Evolutionary conservation across 1,140 invertebrate genomes (phyloP), one percentile per base, ranked within the genome.

Genomic region (Macrotrachela quadricornifera): DNA sequence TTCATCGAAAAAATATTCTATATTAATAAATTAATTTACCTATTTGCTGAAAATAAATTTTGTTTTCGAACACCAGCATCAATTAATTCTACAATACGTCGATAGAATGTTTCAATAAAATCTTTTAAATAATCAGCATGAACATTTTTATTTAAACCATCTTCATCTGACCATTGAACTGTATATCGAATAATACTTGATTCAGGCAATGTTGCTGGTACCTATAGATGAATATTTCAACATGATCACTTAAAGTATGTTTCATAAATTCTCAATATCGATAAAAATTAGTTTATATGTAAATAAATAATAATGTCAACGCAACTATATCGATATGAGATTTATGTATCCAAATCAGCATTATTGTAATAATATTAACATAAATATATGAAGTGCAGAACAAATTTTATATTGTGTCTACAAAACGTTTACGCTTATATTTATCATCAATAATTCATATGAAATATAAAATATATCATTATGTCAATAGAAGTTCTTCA

Each of bases 121-220:
- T 91, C 81, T 64, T 86, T 82, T 14, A 96, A 73, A 66, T 96
- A 96, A 64, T 92, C 85, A 46, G 80, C 77, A 62, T 95, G 90
- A 0, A 85, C 88, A 63, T 91, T 85, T 12, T 77, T 76, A 60
- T 90, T 86, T 11, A 95, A 73, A 47, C 90, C 90, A 66, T 94
- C 87, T 49, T 87, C 76, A 0, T 88, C 88, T 30, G 88, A 86
- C 90, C 90, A 96, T 65, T 94, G 88, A 0, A 96, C 85, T 0
- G 82, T 87, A 62, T 90, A 94, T 61, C 84, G 85, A 61, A 59
- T 46, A 8, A 56, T 51, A 50, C 18, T 54, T 43, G 46, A 15
- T 46, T 46, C 39, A 14, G 38, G 15, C 6, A 54, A 39, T n/a
- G 10, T 47, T 6, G 46, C 48, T 9, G 43, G 48, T n/a, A 57